phyloP scores from a whole-genome alignment of 2,797 vertebrate species.

The Sciurus vulgaris region DNA sequence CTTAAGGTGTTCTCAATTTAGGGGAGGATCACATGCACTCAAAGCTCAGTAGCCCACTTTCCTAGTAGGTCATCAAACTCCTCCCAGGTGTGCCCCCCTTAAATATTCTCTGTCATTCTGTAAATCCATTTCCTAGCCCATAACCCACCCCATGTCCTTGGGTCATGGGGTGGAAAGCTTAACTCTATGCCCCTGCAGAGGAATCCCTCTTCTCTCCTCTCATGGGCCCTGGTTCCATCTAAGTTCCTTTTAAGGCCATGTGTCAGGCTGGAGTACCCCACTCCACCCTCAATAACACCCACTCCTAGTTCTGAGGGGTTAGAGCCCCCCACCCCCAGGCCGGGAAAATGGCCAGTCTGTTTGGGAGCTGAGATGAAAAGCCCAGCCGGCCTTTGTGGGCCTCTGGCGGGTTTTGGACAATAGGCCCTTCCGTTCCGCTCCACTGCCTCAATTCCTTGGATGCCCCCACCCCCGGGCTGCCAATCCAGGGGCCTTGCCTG shows the following conservation, averaged over 20 bases:
- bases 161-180: conserved; percentile 35
- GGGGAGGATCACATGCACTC: background rate
- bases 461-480: conserved; percentile 77
- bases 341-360: conserved; percentile 85
- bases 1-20: background rate
- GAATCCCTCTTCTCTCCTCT: conserved; percentile 15
- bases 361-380: conserved; percentile 84
- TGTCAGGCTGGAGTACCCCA: conserved; percentile 34
- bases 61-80: background rate
- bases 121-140: conserved; percentile 14
- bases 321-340: background rate
- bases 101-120: conserved; percentile 43
- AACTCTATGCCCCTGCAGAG: background rate
- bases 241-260: conserved; percentile 50
- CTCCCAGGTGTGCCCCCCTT: conserved; percentile 27
- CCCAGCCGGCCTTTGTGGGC: conserved; percentile 82
- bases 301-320: conserved; percentile 66
- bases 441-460: conserved; percentile 78
- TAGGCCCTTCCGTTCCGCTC: conserved; percentile 84
- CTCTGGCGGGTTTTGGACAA: conserved; percentile 84
- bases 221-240: conserved; percentile 53
- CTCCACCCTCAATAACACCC: conserved; percentile 47
- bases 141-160: background rate
- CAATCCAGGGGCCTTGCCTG: conserved; percentile 78
- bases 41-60: conserved; percentile 36